Percentiles rank a stretch among this genome's conserved stretches.
Evolutionary conservation across 1,140 invertebrate genomes (phyloP).

Genomic region (Lepidurus arcticus): DNA sequence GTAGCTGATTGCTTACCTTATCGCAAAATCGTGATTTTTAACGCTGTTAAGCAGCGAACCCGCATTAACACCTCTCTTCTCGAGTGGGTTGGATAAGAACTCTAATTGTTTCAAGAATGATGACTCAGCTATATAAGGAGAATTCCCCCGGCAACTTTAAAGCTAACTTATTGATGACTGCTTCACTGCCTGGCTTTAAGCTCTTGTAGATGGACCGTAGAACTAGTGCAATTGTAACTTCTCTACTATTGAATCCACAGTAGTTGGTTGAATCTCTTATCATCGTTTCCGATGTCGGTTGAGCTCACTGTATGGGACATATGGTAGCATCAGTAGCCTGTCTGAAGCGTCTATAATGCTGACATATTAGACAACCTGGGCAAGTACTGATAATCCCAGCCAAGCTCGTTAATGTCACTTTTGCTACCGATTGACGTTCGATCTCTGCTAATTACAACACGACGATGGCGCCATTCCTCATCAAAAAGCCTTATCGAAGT

Average conservation of each 20-base stretch:
- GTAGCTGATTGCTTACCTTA: neutral
- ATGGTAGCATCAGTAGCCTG: neutral
- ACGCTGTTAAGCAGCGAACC: neutral
- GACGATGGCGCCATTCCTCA: neutral
- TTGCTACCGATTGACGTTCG: neutral
- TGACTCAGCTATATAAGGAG: too few relatives aligned
- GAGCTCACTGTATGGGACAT: neutral
- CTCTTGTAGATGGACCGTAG: too few relatives aligned
- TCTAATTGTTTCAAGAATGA: too few relatives aligned
- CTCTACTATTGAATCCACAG: too few relatives aligned
- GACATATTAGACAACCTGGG: neutral
- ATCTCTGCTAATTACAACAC: constrained; percentile 5
- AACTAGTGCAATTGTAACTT: too few relatives aligned
- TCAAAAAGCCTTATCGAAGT: neutral
- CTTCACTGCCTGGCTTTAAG: too few relatives aligned
- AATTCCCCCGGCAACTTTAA: too few relatives aligned
- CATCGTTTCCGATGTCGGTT: neutral
- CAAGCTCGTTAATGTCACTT: neutral
- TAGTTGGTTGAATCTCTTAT: neutral
- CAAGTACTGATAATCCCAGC: constrained; percentile 3
- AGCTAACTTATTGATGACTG: too few relatives aligned
- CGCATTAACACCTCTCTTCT: too few relatives aligned
- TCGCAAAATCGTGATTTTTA: neutral
- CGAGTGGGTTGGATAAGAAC: too few relatives aligned
- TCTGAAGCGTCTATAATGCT: neutral